These are phyloP conservation scores for Zosterops hypoxanthus DNA, from an alignment of 2,113 vertebrate genomes.

Conservation along the genomic window DNA sequence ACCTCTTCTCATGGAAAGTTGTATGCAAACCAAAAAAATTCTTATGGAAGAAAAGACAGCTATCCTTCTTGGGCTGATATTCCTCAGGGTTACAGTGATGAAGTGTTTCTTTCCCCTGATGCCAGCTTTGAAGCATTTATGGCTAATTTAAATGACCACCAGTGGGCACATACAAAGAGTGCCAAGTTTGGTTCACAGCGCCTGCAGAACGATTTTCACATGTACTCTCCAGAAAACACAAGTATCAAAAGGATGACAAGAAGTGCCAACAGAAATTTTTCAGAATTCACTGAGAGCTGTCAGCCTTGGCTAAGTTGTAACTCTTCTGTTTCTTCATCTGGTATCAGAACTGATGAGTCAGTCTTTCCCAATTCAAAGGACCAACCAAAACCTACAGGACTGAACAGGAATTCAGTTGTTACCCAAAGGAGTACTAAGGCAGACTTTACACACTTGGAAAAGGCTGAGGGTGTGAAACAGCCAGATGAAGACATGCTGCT, in stretches of 20 bases:
- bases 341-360: slow-evolving; percentile 33
- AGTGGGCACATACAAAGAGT: background rate
- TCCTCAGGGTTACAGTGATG: slow-evolving; percentile 42
- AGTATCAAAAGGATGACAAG: slow-evolving; percentile 20
- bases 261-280: background rate
- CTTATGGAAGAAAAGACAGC: slow-evolving; percentile 49
- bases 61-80: slow-evolving; percentile 49
- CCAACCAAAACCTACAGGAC: slow-evolving; percentile 5
- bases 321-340: slow-evolving; percentile 1
- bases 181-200: slow-evolving; percentile 9
- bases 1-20: slow-evolving; percentile 37
- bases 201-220: slow-evolving; percentile 21
- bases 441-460: slow-evolving; percentile 10
- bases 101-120: slow-evolving; percentile 52
- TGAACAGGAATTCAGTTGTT: background rate
- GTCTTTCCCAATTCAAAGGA: background rate
- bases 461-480: background rate
- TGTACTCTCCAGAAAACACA: slow-evolving; percentile 21
- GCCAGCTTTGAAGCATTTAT: slow-evolving; percentile 58
- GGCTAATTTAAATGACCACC: slow-evolving; percentile 24
- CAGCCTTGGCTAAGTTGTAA: slow-evolving; percentile 17
- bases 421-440: slow-evolving; percentile 30
- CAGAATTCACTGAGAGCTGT: background rate
- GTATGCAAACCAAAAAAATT: slow-evolving; percentile 38
- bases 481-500: background rate